These are phyloP conservation scores for Diaphora mendica DNA, from an alignment of 2,888 invertebrate species.

Conservation along the genomic window DNA sequence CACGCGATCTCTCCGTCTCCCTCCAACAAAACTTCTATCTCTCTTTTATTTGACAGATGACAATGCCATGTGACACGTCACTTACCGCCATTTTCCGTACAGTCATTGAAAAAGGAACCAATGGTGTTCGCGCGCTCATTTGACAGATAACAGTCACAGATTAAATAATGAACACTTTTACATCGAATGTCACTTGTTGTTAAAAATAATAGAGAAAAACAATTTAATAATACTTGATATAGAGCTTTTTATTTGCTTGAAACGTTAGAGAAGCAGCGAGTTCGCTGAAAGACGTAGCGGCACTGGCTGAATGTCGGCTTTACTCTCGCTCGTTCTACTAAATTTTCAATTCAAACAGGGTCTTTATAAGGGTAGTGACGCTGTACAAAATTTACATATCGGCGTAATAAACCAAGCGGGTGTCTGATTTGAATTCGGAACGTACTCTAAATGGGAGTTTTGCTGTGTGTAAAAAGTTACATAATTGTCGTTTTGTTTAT, in stretches of 20 bases:
- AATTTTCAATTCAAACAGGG: conserved; percentile 87
- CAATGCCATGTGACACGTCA: conserved; percentile 68
- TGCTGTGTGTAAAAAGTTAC: conserved; percentile 48
- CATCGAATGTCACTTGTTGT: conserved; percentile 25
- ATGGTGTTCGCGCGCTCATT: conserved; percentile 44
- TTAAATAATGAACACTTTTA: conserved; percentile 21
- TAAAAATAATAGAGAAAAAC: conserved; percentile 22
- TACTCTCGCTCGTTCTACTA: conserved; percentile 82
- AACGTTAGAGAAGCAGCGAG: conserved; percentile 73
- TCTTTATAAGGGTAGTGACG: conserved; percentile 87
- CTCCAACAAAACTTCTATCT: conserved; percentile 62
- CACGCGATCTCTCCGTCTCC: conserved; percentile 54
- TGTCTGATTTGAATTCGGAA: conserved; percentile 81
- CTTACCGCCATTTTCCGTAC: conserved; percentile 54
- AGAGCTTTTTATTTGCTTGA: conserved; percentile 44
- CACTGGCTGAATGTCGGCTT: conserved; percentile 79
- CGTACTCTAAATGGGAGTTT: conserved; percentile 67
- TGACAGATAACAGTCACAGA: conserved; percentile 46
- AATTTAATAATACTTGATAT: conserved; percentile 23
- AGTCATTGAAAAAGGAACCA: conserved; percentile 27
- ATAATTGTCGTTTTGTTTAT: conserved; percentile 38
- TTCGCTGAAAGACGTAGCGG: conserved; percentile 84
- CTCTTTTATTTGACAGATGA: conserved; percentile 78
- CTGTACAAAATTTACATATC: conserved; percentile 86
- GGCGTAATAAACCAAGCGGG: conserved; percentile 84